Evolutionary conservation across 2,888 invertebrate genomes (phyloP).

Genomic region (Rhingia campestris): DNA sequence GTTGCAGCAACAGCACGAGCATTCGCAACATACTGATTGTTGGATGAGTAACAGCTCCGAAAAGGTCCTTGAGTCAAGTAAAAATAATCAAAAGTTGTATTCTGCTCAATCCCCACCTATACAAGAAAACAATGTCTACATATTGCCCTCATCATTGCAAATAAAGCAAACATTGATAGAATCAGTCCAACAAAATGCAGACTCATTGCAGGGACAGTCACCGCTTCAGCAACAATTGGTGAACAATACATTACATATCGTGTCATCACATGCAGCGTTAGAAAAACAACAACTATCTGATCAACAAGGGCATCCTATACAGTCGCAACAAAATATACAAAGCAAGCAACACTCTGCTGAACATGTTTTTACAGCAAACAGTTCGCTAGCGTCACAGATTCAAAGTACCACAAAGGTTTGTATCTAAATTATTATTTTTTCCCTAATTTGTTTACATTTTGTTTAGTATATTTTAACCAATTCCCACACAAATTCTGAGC

Average conservation of each 20-base stretch:
- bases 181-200: slow-evolving; percentile 36
- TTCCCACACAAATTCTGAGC: slow-evolving; percentile 76
- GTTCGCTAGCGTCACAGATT: slow-evolving; percentile 82
- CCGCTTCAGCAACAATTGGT: slow-evolving; percentile 64
- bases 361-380: slow-evolving; percentile 75
- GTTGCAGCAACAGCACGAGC: slow-evolving; percentile 76
- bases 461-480: slow-evolving; percentile 39
- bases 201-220: slow-evolving; percentile 31
- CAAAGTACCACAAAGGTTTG: slow-evolving; percentile 82
- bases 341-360: slow-evolving; percentile 63
- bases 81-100: slow-evolving; percentile 57
- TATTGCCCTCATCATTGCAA: slow-evolving; percentile 60
- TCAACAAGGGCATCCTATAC: slow-evolving; percentile 45
- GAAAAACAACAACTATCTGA: slow-evolving; percentile 52
- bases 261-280: slow-evolving; percentile 71
- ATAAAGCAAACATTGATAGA: slow-evolving; percentile 57
- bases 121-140: slow-evolving; percentile 61
- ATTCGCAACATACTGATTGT: slow-evolving; percentile 57
- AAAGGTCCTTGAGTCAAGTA: slow-evolving; percentile 42
- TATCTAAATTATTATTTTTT: slow-evolving; percentile 78
- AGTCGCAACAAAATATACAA: slow-evolving; percentile 68
- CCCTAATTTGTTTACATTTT: slow-evolving; percentile 41
- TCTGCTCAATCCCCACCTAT: slow-evolving; percentile 48
- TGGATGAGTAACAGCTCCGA: slow-evolving; percentile 47
- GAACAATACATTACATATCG: slow-evolving; percentile 55